Base-by-base conservation (phyloP, 2,113 vertebrate species). In the Ictalurus punctatus region DNA sequence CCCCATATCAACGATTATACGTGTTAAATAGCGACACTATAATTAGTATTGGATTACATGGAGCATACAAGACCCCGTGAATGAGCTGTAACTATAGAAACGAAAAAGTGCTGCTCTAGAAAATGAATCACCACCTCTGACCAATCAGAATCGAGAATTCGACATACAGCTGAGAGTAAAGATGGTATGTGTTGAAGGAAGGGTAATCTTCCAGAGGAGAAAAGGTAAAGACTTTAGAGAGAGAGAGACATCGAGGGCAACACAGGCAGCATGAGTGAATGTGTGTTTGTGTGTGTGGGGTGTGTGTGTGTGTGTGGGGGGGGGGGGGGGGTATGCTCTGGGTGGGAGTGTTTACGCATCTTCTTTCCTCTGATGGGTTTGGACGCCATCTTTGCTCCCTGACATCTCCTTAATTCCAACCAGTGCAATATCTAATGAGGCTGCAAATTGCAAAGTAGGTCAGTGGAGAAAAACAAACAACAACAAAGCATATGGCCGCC, bases 381-480 rank as follows among this genome's bases (percentile, higher is more conserved):
- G 84, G 88, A 16, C 69, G 79, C 73, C 56, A 90, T 88, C 82
- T 79, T 71, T 54, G 52, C 81, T 89, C 79, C 37, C 86, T 91
- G 89, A 82, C 89, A 88, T 85, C 88, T 82, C 44, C 78, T 86
- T 92, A 86, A 91, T 91, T 91, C 88, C 21, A 79, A 67, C 84
- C 85, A 74, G 87, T 87, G 74, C 74, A 58, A 86, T 89, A 91
- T 91, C 91, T 84, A 88, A 90, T 87, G 76, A 88, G 88, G 89
- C 86, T 85, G 83, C 86, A 91, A 90, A 87, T 90, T 81, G 88
- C 89, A 87, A 91, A 90, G 86, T 91, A 90, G 92, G 92, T 89
- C 92, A 90, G 71, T 27, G 40, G 48, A 87, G 34, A 48, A 65
- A 90, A 86, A 83, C 87, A 90, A 89, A 86, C 84, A 83, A 61